Percentiles rank a stretch among this genome's conserved stretches.
These are phyloP conservation scores for Drosophila nr. medialis DNA, from an alignment of 2,888 invertebrate genomes.

Conservation along the genomic window DNA sequence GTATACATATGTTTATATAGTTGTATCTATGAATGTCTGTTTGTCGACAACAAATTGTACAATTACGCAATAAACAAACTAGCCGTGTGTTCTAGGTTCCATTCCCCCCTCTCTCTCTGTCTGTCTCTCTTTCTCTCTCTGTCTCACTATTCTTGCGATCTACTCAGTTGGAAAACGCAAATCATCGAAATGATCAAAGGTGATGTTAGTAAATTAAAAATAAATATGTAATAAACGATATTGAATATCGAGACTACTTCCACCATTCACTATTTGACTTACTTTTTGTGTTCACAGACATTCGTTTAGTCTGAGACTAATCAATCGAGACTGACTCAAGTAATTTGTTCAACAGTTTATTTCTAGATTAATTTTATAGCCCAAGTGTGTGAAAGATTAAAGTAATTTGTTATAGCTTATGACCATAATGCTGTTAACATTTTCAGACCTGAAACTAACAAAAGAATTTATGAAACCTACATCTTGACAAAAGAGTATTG, in stretches of 20 bases:
- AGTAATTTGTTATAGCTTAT: not conserved
- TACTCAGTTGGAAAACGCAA: conserved; percentile 54
- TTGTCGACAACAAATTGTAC: conserved; percentile 46
- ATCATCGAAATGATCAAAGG: conserved; percentile 58
- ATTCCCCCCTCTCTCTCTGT: not conserved
- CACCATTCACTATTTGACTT: conserved; percentile 10
- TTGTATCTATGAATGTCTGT: conserved; percentile 9
- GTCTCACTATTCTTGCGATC: not conserved
- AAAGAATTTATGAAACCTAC: not conserved
- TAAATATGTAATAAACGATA: conserved; percentile 19
- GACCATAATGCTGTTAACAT: not conserved
- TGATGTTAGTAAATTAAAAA: conserved; percentile 35
- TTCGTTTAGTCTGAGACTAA: not conserved
- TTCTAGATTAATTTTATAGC: not conserved
- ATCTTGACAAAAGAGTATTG: not conserved
- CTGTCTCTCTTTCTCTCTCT: not conserved
- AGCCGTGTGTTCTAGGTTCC: conserved; percentile 28
- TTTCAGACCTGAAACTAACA: not conserved
- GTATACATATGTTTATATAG: not conserved
- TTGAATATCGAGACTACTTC: not conserved
- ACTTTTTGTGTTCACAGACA: not conserved
- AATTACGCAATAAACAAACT: conserved; percentile 58
- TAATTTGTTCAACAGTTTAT: not conserved
- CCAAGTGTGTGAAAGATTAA: not conserved
- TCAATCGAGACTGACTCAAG: not conserved